Evolutionary conservation across 2,888 invertebrate species (phyloP), one percentile per base, ranked within the genome.

Genomic region (Rhorus exstirpatorius): DNA sequence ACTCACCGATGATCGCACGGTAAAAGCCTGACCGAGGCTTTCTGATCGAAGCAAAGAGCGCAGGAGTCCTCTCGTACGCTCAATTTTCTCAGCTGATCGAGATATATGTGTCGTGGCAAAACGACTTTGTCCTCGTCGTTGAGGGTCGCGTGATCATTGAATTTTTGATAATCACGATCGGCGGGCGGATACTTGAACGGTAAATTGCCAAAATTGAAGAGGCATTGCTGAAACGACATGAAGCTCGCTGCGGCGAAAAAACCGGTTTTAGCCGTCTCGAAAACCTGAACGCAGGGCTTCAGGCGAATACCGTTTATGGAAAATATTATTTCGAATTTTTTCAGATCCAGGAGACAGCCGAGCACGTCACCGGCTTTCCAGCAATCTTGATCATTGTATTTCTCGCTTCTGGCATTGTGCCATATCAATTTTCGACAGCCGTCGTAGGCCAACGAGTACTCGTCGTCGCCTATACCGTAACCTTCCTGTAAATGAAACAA

Each of bases 211-310:
- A 98, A 98, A 93, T 98, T 98, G 93, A 98, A 98, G 63, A 96
- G 95, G 93, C 98, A 98, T 91, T 98, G 98, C 92, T 99, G 98
- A 94, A 98, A 98, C 83, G 98, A 97, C 98, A 98, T 98, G 93
- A 98, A 98, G 93, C 98, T 98, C 1, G 98, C 98, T 1, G 98
- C 98, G 7, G 98, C 98, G 93, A 97, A 98, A 93, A 97, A 98
- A 35, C 98, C 98, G 86, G 95, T 95, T 87, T 97, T 97, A 31
- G 96, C 96, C 90, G 95, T 95, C 86, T 95, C 94, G 92, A 98
- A 98, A 84, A 98, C 95, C 89, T 97, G 95, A 75, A 93, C 95
- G 91, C 96, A 96, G 3, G 96, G 95, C 76, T 95, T 95, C 74
- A 98, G 93, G 51, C 95, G 93, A 26, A 94, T 91, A 10, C 98